phyloP scores from a whole-genome alignment of 2,797 vertebrate genomes.

The Urocyon cinereoargenteus region DNA sequence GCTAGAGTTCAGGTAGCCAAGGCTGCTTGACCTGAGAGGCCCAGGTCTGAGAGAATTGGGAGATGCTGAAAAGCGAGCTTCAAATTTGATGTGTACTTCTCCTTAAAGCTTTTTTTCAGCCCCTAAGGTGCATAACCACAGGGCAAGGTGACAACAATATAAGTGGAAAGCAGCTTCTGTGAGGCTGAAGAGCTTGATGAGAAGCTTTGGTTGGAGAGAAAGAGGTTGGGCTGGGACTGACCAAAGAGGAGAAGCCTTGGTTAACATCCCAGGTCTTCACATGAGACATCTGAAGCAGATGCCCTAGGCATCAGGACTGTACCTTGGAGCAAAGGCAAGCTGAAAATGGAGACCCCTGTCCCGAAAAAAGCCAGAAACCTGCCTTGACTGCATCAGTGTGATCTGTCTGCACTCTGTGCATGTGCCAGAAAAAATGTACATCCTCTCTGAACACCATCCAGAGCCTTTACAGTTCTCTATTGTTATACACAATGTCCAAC shows the following conservation, averaged over 20 bases:
- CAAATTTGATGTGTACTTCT: background rate
- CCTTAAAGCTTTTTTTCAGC: background rate
- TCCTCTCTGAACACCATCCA: background rate
- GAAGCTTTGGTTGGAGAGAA: background rate
- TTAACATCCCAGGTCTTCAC: background rate
- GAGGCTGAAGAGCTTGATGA: background rate
- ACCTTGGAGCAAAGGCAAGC: background rate
- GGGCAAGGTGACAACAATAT: background rate
- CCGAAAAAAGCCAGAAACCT: background rate
- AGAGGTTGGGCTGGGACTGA: background rate
- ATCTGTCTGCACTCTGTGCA: background rate
- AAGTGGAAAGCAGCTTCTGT: background rate
- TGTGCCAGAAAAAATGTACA: background rate
- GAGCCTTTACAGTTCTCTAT: background rate
- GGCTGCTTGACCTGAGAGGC: background rate
- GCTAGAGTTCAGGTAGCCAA: background rate
- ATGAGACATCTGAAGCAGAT: background rate
- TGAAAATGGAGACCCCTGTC: background rate
- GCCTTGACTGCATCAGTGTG: background rate
- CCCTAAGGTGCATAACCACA: background rate
- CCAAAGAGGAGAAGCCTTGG: background rate
- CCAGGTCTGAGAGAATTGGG: background rate
- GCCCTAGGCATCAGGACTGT: background rate
- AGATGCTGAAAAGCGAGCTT: background rate
- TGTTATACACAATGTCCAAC: background rate